Percentiles rank a stretch among this genome's conserved stretches.
phyloP scores from a whole-genome alignment of 2,113 vertebrate genomes.

The Gasterosteus aculeatus region DNA sequence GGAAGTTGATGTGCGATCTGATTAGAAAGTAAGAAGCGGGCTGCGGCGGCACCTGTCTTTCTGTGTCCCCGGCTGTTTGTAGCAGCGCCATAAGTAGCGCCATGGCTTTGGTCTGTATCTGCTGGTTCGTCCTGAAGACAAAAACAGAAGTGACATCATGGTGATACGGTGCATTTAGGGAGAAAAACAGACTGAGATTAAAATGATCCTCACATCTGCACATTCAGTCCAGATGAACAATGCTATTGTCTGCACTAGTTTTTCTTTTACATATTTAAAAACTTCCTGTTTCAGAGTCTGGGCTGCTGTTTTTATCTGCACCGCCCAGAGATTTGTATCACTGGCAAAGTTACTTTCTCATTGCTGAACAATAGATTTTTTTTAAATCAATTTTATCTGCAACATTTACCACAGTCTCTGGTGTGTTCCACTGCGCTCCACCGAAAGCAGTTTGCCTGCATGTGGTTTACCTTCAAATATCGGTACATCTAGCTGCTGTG shows the following conservation, averaged over 20 bases:
- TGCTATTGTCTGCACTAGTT: not conserved
- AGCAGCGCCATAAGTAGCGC: conserved; percentile 93
- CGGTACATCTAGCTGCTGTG: not conserved
- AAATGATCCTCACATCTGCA: not conserved
- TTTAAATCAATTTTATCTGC: no score
- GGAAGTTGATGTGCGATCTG: not conserved
- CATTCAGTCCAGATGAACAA: not conserved
- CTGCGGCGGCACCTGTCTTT: conserved; percentile 82
- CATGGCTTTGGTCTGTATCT: conserved; percentile 97
- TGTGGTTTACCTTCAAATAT: not conserved
- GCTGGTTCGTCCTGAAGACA: conserved; percentile 85
- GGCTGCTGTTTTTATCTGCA: not conserved
- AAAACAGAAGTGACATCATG: not conserved
- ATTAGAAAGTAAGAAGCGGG: not conserved
- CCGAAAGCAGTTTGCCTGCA: not conserved
- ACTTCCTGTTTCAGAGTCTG: conserved; percentile 39
- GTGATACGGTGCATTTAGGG: not conserved
- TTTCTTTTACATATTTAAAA: conserved; percentile 20
- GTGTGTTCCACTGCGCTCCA: not conserved
- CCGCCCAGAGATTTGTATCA: not conserved
- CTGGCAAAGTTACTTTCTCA: not conserved
- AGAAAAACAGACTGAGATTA: not conserved
- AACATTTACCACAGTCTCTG: not conserved
- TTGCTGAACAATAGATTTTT: not conserved
- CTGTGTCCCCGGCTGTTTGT: conserved; percentile 83